phyloP scores from a whole-genome alignment of 2,888 invertebrate species.

The Meganola albula region DNA sequence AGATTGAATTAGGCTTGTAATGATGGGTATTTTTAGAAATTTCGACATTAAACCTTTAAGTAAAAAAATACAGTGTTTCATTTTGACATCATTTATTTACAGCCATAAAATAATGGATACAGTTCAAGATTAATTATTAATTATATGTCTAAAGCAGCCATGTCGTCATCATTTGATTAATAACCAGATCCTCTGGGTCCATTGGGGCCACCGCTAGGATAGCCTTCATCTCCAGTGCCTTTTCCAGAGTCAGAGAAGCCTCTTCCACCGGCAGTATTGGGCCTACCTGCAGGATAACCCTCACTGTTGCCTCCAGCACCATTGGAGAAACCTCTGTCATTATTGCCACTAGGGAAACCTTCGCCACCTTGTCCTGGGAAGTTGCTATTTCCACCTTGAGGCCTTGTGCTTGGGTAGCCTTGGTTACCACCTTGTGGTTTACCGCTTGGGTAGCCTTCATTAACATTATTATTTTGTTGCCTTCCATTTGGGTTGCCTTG shows the following conservation, averaged over 20 bases:
- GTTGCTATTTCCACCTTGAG: not conserved
- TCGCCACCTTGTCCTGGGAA: not conserved
- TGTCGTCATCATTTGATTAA: constrained; percentile 26
- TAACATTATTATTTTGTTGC: not conserved
- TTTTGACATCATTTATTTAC: constrained; percentile 23
- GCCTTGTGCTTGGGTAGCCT: not conserved
- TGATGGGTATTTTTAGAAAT: no score
- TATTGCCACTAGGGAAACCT: constrained; percentile 7
- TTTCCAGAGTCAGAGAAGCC: constrained; percentile 25
- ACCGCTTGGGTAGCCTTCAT: constrained; percentile 11
- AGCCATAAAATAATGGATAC: constrained; percentile 19
- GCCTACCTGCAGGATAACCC: constrained; percentile 38
- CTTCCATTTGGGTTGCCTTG: not conserved
- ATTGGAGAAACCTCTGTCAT: not conserved
- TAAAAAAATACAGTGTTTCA: no score
- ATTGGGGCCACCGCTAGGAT: constrained; percentile 60
- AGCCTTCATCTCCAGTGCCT: constrained; percentile 49
- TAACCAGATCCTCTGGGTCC: constrained; percentile 67
- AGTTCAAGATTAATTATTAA: constrained; percentile 8
- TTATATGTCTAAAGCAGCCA: constrained; percentile 8
- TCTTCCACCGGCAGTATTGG: constrained; percentile 25
- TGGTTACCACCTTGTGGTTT: not conserved
- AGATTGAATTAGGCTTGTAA: no score
- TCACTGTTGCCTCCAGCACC: not conserved
- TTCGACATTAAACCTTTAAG: no score